Evolutionary conservation across 1,140 invertebrate genomes (phyloP).

Genomic region (Limonius californicus): DNA sequence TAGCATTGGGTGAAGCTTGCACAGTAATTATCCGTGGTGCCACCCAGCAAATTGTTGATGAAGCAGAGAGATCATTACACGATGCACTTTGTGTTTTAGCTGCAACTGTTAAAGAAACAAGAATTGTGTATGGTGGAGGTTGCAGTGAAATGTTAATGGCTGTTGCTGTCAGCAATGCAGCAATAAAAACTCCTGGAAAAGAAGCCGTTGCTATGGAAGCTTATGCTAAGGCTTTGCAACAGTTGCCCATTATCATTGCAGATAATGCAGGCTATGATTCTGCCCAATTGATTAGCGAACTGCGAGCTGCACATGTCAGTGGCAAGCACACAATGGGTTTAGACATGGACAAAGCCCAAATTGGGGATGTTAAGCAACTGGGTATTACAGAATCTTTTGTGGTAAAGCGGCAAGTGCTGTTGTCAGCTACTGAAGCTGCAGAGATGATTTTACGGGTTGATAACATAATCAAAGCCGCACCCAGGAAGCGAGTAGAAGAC

Average conservation of each 20-base stretch:
- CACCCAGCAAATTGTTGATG: slow-evolving; percentile 99
- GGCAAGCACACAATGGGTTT: slow-evolving; percentile 73
- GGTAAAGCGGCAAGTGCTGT: slow-evolving; percentile 92
- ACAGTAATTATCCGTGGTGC: slow-evolving; percentile 95
- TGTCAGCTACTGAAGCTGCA: slow-evolving; percentile 94
- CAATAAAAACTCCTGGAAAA: slow-evolving; percentile 91
- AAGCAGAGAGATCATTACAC: slow-evolving; percentile 96
- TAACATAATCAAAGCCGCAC: slow-evolving; percentile 93
- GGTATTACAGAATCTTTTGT: slow-evolving; percentile 96
- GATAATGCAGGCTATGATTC: slow-evolving; percentile 99
- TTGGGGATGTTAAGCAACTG: slow-evolving; percentile 82
- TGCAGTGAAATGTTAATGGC: slow-evolving; percentile 97
- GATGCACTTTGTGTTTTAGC: slow-evolving; percentile 97
- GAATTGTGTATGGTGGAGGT: slow-evolving; percentile 87
- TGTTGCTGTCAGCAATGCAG: slow-evolving; percentile 78
- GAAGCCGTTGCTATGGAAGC: slow-evolving; percentile 97
- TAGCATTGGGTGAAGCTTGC: slow-evolving; percentile 93
- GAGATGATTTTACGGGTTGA: slow-evolving; percentile 99
- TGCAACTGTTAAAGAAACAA: slow-evolving; percentile 90
- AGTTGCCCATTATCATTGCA: slow-evolving; percentile 92
- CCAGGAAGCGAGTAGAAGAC: slow-evolving; percentile 84
- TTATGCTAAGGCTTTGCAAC: slow-evolving; percentile 81
- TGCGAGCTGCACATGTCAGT: slow-evolving; percentile 84
- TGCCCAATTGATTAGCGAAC: slow-evolving; percentile 85
- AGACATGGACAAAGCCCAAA: slow-evolving; percentile 84